These are phyloP conservation scores for Eulemur rubriventer DNA, from an alignment of 2,797 vertebrate species.

Conservation along the genomic window DNA sequence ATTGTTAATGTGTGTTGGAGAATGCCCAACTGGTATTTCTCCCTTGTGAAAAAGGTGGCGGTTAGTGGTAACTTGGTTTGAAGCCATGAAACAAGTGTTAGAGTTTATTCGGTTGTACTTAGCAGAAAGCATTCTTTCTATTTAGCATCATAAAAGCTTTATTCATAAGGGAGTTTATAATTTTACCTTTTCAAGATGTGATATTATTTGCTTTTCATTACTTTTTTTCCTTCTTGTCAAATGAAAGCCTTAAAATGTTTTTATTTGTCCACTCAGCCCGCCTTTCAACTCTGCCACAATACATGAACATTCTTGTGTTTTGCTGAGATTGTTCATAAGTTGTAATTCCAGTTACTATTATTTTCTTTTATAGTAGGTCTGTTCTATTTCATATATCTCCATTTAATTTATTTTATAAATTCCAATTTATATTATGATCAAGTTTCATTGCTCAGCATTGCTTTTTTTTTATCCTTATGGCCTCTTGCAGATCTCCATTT, in stretches of 20 bases:
- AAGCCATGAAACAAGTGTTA: neutral
- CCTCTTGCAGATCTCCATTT: neutral
- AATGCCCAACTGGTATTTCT: neutral
- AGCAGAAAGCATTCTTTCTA: neutral
- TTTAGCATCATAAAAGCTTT: neutral
- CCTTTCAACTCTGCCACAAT: neutral
- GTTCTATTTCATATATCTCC: neutral
- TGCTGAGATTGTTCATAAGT: neutral
- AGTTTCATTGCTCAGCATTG: neutral
- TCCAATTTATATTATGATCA: neutral
- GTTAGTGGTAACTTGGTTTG: neutral
- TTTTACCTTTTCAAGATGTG: constrained; percentile 4
- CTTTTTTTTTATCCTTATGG: neutral
- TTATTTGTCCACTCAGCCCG: neutral
- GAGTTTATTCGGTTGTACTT: neutral
- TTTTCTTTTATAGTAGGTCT: neutral
- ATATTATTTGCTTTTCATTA: neutral
- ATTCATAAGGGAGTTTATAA: neutral
- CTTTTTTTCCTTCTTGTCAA: neutral
- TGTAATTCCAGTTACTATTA: neutral
- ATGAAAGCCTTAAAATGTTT: neutral
- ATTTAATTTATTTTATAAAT: neutral
- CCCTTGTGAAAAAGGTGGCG: neutral
- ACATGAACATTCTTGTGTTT: neutral
- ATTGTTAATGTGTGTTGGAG: neutral